A percentile compares a stretch with the other conserved stretches of the same genome.
Conservation (phyloP, 53 echinoderm and acorn worm genomes). For the Holothuria scabra region DNA sequence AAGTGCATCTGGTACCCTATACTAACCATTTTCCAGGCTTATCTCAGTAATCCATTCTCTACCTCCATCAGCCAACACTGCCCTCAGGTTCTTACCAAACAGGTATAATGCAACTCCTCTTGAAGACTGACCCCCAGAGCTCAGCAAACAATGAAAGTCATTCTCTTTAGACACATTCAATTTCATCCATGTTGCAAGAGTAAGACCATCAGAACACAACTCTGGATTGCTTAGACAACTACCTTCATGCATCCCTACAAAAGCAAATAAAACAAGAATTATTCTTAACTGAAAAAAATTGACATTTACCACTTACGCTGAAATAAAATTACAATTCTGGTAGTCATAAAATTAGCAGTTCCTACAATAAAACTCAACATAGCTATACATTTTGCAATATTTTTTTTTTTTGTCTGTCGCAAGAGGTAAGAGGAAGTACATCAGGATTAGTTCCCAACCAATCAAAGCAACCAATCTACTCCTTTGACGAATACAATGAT, state of each 20-base stretch:
- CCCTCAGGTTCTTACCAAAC: constrained; percentile 59
- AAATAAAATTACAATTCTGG: neutral
- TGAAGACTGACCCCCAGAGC: constrained; percentile 87
- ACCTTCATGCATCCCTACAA: constrained; percentile 42
- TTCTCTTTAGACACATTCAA: constrained; percentile 40
- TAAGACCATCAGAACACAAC: constrained; percentile 74
- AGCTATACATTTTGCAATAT: no score
- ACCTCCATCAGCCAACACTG: constrained; percentile 70
- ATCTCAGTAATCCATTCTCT: constrained; percentile 79
- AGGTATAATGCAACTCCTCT: constrained; percentile 84
- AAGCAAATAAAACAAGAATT: neutral
- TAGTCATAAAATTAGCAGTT: neutral
- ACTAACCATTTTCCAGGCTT: constrained; percentile 29
- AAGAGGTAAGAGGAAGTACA: no score
- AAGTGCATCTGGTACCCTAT: neutral
- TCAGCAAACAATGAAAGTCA: constrained; percentile 76
- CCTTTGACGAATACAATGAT: no score
- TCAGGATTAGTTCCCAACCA: no score
- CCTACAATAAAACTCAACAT: no score
- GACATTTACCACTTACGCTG: neutral
- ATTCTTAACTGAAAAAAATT: neutral
- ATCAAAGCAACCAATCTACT: no score
- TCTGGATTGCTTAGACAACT: constrained; percentile 86
- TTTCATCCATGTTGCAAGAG: constrained; percentile 70
- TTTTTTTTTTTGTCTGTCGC: no score